Evolutionary conservation across 2,888 invertebrate species (phyloP), one percentile per base, ranked within the genome.

Genomic region (Hipparchia semele): DNA sequence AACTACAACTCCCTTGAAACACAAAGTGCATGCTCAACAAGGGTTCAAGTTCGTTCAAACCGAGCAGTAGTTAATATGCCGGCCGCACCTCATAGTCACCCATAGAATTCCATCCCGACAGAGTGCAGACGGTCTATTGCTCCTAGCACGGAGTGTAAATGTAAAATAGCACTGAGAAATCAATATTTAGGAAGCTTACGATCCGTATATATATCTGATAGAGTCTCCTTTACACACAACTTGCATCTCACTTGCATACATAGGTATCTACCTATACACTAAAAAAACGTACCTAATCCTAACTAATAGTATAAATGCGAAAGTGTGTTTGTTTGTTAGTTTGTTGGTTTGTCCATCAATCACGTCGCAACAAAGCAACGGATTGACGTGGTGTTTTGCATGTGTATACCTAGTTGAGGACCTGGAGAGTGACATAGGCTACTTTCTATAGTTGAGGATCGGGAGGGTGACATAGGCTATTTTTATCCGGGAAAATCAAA

Each of bases 1-100:
- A 65, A 39, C 65, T 53, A 51, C 45, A 46, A 6, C 10, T 65
- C 65, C 53, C 33, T 53, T 53, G 53, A 53, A 53, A 33, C 12
- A 33, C 7, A 13, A 62, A 53, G 23, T 51, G 9, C 53, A 65
- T 51, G 51, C 23, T 51, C 51, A 64, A 49, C 68, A 49, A 49
- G 68, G 59, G 74, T 74, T 74, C 74, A 74, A 74, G 71, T 74
- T 72, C 69, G 69, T 58, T 66, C 72, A 72, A 46, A 49, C 58
- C 56, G 39, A 51, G 46, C 61, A 69, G 65, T 70, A 70, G 71
- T 74, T 74, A 74, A 56, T 74, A 74, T 74, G 72, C 74, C 69
- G 66, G 56, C n/a, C 65, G 60, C 70, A 65, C 60, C 65, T 54
- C 53, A 49, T 51, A 56, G 9, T 39, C 66, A 33, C 60, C 61